These are phyloP conservation scores for Sebastes steindachneri DNA, from an alignment of 2,797 vertebrate genomes.

Conservation along the genomic window DNA sequence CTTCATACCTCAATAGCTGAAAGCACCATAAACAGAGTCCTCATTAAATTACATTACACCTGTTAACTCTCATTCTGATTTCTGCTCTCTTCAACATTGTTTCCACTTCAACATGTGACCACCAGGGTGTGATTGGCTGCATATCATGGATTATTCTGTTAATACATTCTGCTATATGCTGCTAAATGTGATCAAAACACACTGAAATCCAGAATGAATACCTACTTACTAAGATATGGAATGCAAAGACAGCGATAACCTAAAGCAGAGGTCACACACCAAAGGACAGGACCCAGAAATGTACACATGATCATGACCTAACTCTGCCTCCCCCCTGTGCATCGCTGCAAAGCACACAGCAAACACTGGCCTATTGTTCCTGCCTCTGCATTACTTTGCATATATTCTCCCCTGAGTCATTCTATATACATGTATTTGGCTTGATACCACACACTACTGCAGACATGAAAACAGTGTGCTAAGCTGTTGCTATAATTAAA, in stretches of 20 bases:
- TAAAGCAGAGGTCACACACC: neutral
- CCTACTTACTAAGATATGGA: neutral
- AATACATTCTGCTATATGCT: neutral
- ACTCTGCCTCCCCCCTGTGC: neutral
- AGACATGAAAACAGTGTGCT: constrained; percentile 29
- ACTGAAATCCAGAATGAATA: constrained; percentile 11
- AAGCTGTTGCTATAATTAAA: constrained; percentile 60
- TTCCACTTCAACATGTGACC: constrained; percentile 14
- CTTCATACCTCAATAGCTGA: neutral
- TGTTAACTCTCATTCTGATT: neutral
- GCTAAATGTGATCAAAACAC: constrained; percentile 37
- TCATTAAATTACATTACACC: neutral
- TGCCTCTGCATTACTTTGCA: constrained; percentile 56
- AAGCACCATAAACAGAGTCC: neutral
- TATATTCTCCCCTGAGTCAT: constrained; percentile 59
- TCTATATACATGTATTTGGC: constrained; percentile 31
- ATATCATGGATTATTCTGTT: constrained; percentile 40
- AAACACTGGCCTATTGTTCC: constrained; percentile 26
- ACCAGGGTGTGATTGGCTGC: neutral
- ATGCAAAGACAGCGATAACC: neutral
- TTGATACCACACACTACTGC: constrained; percentile 1
- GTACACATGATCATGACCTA: neutral
- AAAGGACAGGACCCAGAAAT: neutral
- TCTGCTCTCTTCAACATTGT: neutral
- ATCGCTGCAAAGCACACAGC: constrained; percentile 1